Base-by-base conservation (phyloP, 1,140 invertebrate genomes). In the Brachionus manjavacas region DNA sequence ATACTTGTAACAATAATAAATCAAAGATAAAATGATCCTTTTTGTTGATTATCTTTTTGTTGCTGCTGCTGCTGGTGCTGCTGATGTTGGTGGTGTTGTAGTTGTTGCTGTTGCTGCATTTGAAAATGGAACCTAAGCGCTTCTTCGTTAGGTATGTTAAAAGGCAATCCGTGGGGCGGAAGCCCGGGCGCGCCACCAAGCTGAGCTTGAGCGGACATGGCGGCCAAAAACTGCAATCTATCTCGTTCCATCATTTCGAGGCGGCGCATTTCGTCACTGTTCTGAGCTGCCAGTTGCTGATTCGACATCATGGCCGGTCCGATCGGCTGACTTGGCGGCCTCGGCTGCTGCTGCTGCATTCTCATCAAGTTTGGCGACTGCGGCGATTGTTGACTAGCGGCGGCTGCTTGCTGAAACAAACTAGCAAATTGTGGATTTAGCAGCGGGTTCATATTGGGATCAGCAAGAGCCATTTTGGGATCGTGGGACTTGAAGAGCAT, bases 11-110 rank as follows among this genome's bases (percentile, higher is more conserved):
- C 35, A 70, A 70, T 70, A 70, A 70, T 46, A 76, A 28, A 76
- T 76, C 46, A 76, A 9, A 76, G 46, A 76, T 49, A 76, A 76
- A 76, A 76, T 23, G 41, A 25, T 76, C 72, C 72, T 76, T 76
- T 76, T 76, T 76, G 72, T 3, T 76, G 41, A 31, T 49, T 31
- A 49, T 46, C 25, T 49, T 76, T 46, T 25, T 76, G 72, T 49
- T 76, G 72, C 25, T 76, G 72, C n/a, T 70, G 66, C 11, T 70
- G 66, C 12, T 70, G 66, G 0, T 66, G 60, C 11, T 66, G 60
- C 3, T 25, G 60, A 0, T 66, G 60, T 8, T 74, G 70, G 12
- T 74, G 70, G 3, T 74, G 70, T 2, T 39, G 70, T 20, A 41
- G 35, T 2, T 74, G 70, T 43, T 74, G 70, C 23, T 74, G 70